phyloP scores from a whole-genome alignment of 2,888 invertebrate species.

The Phyto melanocephala region DNA sequence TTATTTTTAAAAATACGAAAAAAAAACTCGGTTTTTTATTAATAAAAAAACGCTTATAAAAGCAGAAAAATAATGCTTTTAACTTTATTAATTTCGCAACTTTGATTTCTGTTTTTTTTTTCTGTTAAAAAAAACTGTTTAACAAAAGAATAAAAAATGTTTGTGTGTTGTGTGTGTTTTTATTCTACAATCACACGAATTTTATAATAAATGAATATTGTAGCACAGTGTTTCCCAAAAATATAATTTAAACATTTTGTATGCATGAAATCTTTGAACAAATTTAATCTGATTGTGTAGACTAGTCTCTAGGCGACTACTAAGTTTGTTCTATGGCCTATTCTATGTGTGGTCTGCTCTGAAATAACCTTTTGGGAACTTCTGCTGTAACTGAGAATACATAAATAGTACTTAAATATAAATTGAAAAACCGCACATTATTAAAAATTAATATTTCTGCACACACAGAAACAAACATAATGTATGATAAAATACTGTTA shows the following conservation, averaged over 20 bases:
- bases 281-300: too few relatives aligned
- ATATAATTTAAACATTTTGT: too few relatives aligned
- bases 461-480: not conserved
- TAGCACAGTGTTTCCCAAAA: too few relatives aligned
- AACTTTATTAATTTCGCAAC: conserved; percentile 67
- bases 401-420: conserved; percentile 65
- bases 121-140: conserved; percentile 8
- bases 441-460: conserved; percentile 42
- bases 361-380: too few relatives aligned
- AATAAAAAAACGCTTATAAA: conserved; percentile 65
- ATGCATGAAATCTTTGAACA: too few relatives aligned
- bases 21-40: conserved; percentile 39
- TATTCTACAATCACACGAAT: conserved; percentile 4
- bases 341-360: too few relatives aligned
- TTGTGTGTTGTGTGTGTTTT: not conserved
- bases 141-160: conserved; percentile 49
- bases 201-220: conserved; percentile 51
- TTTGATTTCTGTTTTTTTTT: conserved; percentile 56
- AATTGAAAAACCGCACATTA: conserved; percentile 64
- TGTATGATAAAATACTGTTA: not conserved
- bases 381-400: conserved; percentile 13
- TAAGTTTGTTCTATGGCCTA: too few relatives aligned
- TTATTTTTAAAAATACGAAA: conserved; percentile 39
- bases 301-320: too few relatives aligned
- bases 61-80: conserved; percentile 66